A percentile compares a stretch with the other conserved stretches of the same genome.
phyloP scores from a whole-genome alignment of 2,797 vertebrate genomes.

The Eremophila alpestris region DNA sequence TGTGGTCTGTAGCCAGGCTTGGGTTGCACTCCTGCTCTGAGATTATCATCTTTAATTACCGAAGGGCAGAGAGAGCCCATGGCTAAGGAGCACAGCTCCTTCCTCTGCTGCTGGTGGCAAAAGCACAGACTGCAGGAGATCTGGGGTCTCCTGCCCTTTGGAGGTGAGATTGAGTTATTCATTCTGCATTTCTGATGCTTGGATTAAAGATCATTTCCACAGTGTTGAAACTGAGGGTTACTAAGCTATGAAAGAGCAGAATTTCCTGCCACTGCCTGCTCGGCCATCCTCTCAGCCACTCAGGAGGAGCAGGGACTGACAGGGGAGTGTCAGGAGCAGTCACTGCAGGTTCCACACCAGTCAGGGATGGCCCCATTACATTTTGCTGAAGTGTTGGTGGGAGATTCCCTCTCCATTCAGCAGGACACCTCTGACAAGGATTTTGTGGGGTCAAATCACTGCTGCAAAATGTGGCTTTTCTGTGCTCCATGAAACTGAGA shows the following conservation, averaged over 20 bases:
- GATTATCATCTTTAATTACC: background rate
- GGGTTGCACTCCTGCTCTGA: background rate
- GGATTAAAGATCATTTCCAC: background rate
- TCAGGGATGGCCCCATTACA: background rate
- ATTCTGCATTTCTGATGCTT: background rate
- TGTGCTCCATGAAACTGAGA: background rate
- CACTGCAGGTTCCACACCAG: background rate
- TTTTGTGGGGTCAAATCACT: background rate
- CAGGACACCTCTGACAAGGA: background rate
- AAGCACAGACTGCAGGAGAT: background rate
- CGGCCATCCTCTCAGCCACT: background rate
- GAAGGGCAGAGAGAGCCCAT: background rate
- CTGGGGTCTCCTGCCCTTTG: background rate
- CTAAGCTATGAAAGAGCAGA: background rate
- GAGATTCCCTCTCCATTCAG: background rate
- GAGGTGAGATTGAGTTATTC: background rate
- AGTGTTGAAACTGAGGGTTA: background rate
- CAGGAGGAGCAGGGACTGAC: background rate
- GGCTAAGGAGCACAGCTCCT: background rate
- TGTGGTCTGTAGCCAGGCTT: background rate
- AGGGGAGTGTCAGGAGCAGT: background rate
- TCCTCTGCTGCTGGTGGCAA: background rate
- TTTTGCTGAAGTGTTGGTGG: background rate
- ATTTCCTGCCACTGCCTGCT: background rate
- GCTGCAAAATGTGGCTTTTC: background rate